Percentiles rank a stretch among this genome's conserved stretches.
These are phyloP conservation scores for Sthenelais limicola DNA, from an alignment of 2,888 invertebrate species.

Conservation along the genomic window DNA sequence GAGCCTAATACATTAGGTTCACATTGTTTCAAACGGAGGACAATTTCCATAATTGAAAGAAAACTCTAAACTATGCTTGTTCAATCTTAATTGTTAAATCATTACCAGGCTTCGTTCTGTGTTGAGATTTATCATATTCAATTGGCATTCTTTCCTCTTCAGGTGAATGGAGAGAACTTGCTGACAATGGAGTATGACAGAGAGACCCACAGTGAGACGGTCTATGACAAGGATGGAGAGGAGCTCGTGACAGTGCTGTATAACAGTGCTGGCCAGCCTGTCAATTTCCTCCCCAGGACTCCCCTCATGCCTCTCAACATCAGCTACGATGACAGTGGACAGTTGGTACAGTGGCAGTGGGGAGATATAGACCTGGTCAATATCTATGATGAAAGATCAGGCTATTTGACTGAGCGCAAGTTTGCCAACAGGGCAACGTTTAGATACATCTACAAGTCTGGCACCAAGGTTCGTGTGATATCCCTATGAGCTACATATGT, in stretches of 20 bases:
- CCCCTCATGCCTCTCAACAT: slow-evolving; percentile 79
- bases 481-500: too few species aligned
- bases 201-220: slow-evolving; percentile 89
- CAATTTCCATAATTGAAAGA: too few species aligned
- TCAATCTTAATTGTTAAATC: too few species aligned
- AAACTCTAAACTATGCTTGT: too few species aligned
- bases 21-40: too few species aligned
- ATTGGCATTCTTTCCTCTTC: too few species aligned
- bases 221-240: slow-evolving; percentile 87
- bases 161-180: slow-evolving; percentile 94
- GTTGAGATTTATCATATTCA: too few species aligned
- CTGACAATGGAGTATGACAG: slow-evolving; percentile 94
- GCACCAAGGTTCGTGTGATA: slow-evolving; percentile 75
- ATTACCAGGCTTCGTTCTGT: too few species aligned
- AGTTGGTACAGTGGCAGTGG: slow-evolving; percentile 92
- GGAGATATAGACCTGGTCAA: slow-evolving; percentile 75
- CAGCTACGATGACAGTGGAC: slow-evolving; percentile 88
- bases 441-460: slow-evolving; percentile 92
- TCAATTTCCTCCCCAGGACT: slow-evolving; percentile 70
- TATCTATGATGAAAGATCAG: slow-evolving; percentile 83
- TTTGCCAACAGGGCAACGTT: slow-evolving; percentile 91
- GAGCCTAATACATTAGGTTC: too few species aligned
- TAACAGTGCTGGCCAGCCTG: slow-evolving; percentile 91
- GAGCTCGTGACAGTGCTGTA: slow-evolving; percentile 89
- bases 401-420: slow-evolving; percentile 89